Evolutionary conservation across 2,797 vertebrate genomes (phyloP), one percentile per base, ranked within the genome.

Genomic region (Erpetoichthys calabaricus): DNA sequence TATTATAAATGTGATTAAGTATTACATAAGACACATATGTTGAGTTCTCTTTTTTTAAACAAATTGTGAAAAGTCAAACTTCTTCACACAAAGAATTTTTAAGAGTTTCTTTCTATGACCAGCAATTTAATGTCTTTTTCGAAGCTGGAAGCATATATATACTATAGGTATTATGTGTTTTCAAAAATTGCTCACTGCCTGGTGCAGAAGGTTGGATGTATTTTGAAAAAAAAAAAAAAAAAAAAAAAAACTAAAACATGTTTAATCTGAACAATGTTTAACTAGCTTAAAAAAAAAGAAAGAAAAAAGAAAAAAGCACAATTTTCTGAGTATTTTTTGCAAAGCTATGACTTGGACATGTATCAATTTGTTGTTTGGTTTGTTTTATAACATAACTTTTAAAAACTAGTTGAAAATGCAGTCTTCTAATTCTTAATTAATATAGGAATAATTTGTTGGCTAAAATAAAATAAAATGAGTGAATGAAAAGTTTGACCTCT

Each of bases 391-490:
- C 76, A 72, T 91, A 92, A 86, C 78, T 89, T 67, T 81, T 86
- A 88, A 89, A 94, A 96, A 97, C 72, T 90, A 90, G 82, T 83
- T 89, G 87, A 89, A 78, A 92, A 84, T 84, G 84, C 80, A 91
- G 82, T 84, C 80, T 90, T 88, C 80, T 91, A 90, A 88, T 90
- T 89, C 76, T 89, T 84, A 86, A 91, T 90, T 93, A 97, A 97
- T 87, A 81, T 92, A 97, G 89, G 80, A 76, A 86, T 93, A 94
- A 93, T 92, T 89, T 92, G 89, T 91, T 91, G 86, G 88, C 81
- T 92, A 90, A 94, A 92, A 89, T 93, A 94, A 92, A 93, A 90
- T 90, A 76, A 94, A 94, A 91, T 87, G 86, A 89, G 82, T 92
- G 87, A 90, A 75, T 91, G 87, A 86, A 74, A 81, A 87, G 82